Conservation (phyloP, 2,888 invertebrate genomes). For the Drosophila picticornis region DNA sequence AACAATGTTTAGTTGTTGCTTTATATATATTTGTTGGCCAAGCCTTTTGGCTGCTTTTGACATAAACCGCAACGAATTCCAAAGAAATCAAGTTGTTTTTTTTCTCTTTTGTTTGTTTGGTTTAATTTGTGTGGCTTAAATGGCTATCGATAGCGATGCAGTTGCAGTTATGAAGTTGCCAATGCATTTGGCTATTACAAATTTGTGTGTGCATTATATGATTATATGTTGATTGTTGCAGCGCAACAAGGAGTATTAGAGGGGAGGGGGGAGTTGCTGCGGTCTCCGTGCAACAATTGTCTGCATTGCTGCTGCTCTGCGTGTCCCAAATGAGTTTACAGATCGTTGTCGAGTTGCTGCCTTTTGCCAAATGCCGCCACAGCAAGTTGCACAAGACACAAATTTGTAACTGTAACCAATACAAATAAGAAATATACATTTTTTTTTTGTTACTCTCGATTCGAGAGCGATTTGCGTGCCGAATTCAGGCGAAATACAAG, state of each 20-base stretch:
- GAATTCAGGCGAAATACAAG: slow-evolving; percentile 14
- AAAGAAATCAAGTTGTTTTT: slow-evolving; percentile 32
- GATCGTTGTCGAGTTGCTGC: slow-evolving; percentile 15
- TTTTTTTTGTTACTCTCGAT: slow-evolving; percentile 5
- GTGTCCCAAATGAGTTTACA: slow-evolving; percentile 47
- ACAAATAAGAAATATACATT: slow-evolving; percentile 6
- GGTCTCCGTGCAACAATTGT: slow-evolving; percentile 35
- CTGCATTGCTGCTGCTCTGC: slow-evolving; percentile 39
- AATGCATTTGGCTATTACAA: slow-evolving; percentile 37
- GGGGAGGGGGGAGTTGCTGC: background rate
- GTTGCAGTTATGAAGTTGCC: slow-evolving; percentile 33
- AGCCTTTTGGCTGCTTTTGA: slow-evolving; percentile 34
- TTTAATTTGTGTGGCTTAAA: slow-evolving; percentile 67
- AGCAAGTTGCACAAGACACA: slow-evolving; percentile 42
- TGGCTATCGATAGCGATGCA: slow-evolving; percentile 58
- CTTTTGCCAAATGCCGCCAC: slow-evolving; percentile 57
- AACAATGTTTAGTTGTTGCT: slow-evolving; percentile 9
- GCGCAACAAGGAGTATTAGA: background rate
- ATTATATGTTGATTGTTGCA: slow-evolving; percentile 41
- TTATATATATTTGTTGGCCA: slow-evolving; percentile 37
- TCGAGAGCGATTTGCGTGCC: slow-evolving; percentile 52
- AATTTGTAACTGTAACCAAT: slow-evolving; percentile 33
- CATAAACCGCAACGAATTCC: slow-evolving; percentile 52
- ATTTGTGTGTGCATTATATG: slow-evolving; percentile 52
- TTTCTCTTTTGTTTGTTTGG: slow-evolving; percentile 33